phyloP scores from a whole-genome alignment of 2,888 invertebrate species.

The Drosophila niveifrons region DNA sequence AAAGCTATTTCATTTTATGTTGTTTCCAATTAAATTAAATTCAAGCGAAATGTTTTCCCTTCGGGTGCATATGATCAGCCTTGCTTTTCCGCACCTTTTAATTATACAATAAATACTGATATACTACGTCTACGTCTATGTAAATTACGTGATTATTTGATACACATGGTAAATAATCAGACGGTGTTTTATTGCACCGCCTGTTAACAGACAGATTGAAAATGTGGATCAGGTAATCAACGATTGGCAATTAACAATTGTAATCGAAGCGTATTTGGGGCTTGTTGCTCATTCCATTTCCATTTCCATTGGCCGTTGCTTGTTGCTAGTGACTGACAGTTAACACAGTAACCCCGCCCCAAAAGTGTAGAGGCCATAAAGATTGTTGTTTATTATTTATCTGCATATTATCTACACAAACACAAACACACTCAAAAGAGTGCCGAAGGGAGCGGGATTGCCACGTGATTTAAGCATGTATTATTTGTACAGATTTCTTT shows the following conservation, averaged over 20 bases:
- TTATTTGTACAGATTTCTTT: constrained; percentile 68
- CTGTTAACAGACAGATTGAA: not conserved
- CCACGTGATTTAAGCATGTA: constrained; percentile 58
- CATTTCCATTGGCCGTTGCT: not conserved
- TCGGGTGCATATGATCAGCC: not conserved
- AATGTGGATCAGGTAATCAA: constrained; percentile 19
- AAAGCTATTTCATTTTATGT: not conserved
- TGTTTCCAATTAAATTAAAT: not conserved
- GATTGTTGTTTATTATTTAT: constrained; percentile 64
- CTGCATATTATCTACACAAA: constrained; percentile 56
- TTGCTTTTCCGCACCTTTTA: not conserved
- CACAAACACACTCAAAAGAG: not conserved
- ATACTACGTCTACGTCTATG: not conserved
- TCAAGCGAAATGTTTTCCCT: not conserved
- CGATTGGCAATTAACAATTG: constrained; percentile 15
- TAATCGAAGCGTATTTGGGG: constrained; percentile 8
- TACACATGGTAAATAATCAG: constrained; percentile 6
- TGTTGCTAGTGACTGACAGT: constrained; percentile 11
- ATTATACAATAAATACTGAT: not conserved
- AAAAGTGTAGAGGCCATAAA: constrained; percentile 58
- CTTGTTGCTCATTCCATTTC: too few species aligned
- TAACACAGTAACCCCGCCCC: constrained; percentile 30
- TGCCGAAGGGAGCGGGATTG: not conserved
- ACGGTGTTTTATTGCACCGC: not conserved
- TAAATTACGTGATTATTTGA: not conserved